A percentile compares a stretch with the other conserved stretches of the same genome.
These are phyloP conservation scores for Gryllus longicercus DNA, from an alignment of 2,888 invertebrate species.

Conservation along the genomic window DNA sequence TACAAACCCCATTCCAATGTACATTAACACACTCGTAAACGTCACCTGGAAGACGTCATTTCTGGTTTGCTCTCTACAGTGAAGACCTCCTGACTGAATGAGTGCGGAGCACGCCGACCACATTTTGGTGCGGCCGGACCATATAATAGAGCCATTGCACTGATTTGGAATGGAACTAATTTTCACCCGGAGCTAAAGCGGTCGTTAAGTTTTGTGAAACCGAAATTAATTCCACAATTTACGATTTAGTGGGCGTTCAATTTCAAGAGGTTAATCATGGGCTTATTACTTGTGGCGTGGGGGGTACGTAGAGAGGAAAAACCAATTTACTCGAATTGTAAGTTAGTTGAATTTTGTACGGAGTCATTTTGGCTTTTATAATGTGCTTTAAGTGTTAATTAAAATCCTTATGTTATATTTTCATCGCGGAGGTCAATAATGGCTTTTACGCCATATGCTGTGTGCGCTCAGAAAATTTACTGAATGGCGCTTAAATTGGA, in stretches of 20 bases:
- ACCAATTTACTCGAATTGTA: constrained; percentile 5
- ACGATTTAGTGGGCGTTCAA: constrained; percentile 4
- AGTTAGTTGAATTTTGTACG: constrained; percentile 5
- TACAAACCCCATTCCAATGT: too few relatives aligned
- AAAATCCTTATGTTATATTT: background rate
- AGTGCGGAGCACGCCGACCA: too few relatives aligned
- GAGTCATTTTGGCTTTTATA: background rate
- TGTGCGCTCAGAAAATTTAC: too few relatives aligned
- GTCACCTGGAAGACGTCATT: too few relatives aligned
- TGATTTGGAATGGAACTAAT: background rate
- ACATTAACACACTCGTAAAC: too few relatives aligned
- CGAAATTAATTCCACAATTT: constrained; percentile 7
- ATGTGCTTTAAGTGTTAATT: background rate
- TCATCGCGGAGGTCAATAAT: too few relatives aligned
- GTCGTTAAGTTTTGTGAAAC: constrained; percentile 7
- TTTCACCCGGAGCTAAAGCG: background rate
- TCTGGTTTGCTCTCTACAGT: too few relatives aligned
- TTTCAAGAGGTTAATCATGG: constrained; percentile 7
- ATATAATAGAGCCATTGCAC: background rate
- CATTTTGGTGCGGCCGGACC: background rate
- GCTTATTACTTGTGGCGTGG: background rate
- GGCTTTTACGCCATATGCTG: too few relatives aligned
- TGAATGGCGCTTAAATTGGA: too few relatives aligned
- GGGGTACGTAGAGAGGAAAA: background rate
- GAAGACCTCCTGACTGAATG: too few relatives aligned